A percentile compares a stretch with the other conserved stretches of the same genome.
Conservation (phyloP, 2,113 vertebrate genomes). For the Barnardius zonarius region DNA sequence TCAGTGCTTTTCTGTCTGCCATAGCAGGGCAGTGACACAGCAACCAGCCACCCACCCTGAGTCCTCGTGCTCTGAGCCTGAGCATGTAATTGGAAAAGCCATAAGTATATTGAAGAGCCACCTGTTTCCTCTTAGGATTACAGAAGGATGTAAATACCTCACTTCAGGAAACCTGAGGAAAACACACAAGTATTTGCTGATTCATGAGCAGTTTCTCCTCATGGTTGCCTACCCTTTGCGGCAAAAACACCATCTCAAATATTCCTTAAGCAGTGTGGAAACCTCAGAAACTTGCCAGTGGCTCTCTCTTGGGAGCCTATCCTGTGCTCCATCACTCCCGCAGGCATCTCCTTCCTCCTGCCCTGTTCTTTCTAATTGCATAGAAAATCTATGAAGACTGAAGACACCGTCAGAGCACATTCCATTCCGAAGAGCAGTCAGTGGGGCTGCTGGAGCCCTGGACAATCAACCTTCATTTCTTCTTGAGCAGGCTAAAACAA, state of each 20-base stretch:
- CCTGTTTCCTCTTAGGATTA: constrained; percentile 36
- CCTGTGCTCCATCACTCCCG: background rate
- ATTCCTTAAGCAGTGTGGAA: background rate
- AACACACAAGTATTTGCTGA: constrained; percentile 6
- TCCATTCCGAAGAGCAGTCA: background rate
- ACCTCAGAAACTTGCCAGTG: background rate
- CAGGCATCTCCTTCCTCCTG: background rate
- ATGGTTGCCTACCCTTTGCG: constrained; percentile 3
- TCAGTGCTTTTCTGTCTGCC: background rate
- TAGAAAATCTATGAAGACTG: background rate
- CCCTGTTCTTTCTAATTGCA: background rate
- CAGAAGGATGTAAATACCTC: background rate
- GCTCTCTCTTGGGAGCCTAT: background rate
- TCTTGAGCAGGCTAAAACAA: background rate
- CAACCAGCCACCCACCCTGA: background rate
- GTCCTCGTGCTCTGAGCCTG: background rate
- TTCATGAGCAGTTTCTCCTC: constrained; percentile 17
- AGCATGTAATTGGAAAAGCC: constrained; percentile 21
- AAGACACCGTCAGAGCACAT: background rate
- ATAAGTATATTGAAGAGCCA: background rate
- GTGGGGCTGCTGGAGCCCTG: background rate
- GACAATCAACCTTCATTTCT: background rate
- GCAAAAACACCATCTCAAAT: background rate
- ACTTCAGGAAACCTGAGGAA: constrained; percentile 1
- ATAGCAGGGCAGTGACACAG: background rate